Evolutionary conservation across 2,888 invertebrate species (phyloP), one percentile per base, ranked within the genome.

Genomic region (Orthosia gracilis): DNA sequence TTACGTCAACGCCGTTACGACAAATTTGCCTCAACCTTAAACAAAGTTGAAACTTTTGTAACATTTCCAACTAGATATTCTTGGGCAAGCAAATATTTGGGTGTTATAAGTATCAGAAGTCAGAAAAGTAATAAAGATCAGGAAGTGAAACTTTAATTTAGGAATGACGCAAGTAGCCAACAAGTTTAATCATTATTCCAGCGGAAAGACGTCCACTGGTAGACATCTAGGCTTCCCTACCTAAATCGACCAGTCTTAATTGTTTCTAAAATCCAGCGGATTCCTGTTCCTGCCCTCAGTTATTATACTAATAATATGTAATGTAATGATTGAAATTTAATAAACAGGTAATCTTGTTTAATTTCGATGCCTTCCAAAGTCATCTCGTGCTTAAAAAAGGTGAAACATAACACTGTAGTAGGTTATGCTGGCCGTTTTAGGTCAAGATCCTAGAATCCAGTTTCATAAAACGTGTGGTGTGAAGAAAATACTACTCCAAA

Each of bases 1-100:
- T 80, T 80, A 67, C 50, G 61, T 26, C 52, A 54, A 73, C n/a
- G 58, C 66, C 62, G 57, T 79, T 72, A 65, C 59, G 72, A 78
- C 21, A 52, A 40, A 26, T 59, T 50, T 59, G 26, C 61, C 49
- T 17, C 18, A 2, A 26, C 9, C 9, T 58, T n/a, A 62, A 18
- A 15, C 12, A 40, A 49, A 65, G 9, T 78, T 21, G 26, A 50
- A 55, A 54, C 31, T 73, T 78, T 71, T 55, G 79, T 72, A 61
- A 59, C 40, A 57, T 18, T 47, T 40, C 26, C 40, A 40, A 58
- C 5, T 55, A 26, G 2, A 3, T 26, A 65, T 55, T 57, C 55
- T 66, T 66, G 13, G 47, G n/a, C 54, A 17, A 49, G 49, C 26
- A 64, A 79, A 73, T 67, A 67, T 67, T 78, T 61, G 40, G 21